Evolutionary conservation across 2,797 vertebrate species (phyloP), one percentile per base, ranked within the genome.

Genomic region (Myiothlypis chrysogaster): DNA sequence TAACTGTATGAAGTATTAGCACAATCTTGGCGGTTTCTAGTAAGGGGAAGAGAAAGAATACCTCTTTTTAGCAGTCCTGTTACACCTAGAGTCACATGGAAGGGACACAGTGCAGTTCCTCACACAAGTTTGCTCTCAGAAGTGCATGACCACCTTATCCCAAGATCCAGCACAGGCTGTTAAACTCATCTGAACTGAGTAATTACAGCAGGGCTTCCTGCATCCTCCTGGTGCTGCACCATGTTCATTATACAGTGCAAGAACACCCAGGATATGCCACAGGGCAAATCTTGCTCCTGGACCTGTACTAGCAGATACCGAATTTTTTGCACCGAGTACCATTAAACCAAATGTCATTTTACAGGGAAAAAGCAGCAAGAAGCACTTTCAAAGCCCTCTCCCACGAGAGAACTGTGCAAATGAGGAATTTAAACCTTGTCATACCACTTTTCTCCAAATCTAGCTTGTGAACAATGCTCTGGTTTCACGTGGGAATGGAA

Each of bases 291-390:
- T 56, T 80, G 9, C 44, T 49, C 56, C 47, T 39, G 34, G 24
- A 28, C 24, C 23, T 28, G 3, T 53, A 20, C 30, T 49, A 39
- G 35, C 27, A 63, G 39, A 50, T 63, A 23, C 34, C 34, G 52
- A 21, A 50, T 25, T 41, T 24, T 57, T 70, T 57, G 50, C 37
- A 57, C 5, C 0, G 0, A 47, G 12, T 20, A 11, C 12, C 13
- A n/a, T 61, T 2, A 0, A 43, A 61, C 13, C 1, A 3, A 71
- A 71, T 59, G 25, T 10, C 39, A 64, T 28, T 65, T 78, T 65
- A 24, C 39, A 59, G 24, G 23, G n/a, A 8, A 57, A 89, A 57
- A 63, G 28, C n/a, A 56, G 10, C 24, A 22, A 70, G 14, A 64
- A 64, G 12, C 20, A 46, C 10, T 77, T 77, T 46, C 28, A 70